Percentiles rank a stretch among this genome's conserved stretches.
phyloP scores from a whole-genome alignment of 2,797 vertebrate species.

The Gallinago nigripennis region DNA sequence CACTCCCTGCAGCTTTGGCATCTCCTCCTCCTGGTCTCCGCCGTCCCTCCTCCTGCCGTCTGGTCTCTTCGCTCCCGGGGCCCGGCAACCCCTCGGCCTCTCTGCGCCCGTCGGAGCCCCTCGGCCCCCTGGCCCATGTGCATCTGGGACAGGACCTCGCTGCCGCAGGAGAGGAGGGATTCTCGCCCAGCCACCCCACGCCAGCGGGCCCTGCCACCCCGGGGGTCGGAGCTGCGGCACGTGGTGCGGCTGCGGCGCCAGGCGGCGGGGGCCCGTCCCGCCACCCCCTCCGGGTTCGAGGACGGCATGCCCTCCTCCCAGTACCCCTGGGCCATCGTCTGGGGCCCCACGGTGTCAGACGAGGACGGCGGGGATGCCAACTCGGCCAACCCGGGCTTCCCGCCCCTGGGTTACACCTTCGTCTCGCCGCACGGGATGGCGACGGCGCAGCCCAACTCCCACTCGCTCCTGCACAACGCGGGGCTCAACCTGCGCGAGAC shows the following conservation, averaged over 20 bases:
- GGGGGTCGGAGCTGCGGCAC: slow-evolving; percentile 35
- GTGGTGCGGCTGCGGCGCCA: slow-evolving; percentile 71
- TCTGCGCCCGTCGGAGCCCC: slow-evolving; percentile 74
- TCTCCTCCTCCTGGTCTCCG: slow-evolving; percentile 70
- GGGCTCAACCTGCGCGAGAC: slow-evolving; percentile 79
- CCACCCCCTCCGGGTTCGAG: slow-evolving; percentile 79
- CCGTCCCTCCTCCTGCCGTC: slow-evolving; percentile 57
- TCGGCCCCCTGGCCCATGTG: slow-evolving; percentile 71
- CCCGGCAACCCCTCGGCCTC: slow-evolving; percentile 68
- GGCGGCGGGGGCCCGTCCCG: slow-evolving; percentile 58
- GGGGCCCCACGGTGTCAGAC: slow-evolving; percentile 81
- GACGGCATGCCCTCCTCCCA: slow-evolving; percentile 81
- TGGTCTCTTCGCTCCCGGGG: slow-evolving; percentile 68
- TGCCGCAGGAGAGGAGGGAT: slow-evolving; percentile 59
- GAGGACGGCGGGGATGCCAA: slow-evolving; percentile 80
- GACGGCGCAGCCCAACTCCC: slow-evolving; percentile 78
- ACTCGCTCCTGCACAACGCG: slow-evolving; percentile 74
- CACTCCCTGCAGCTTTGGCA: slow-evolving; percentile 75
- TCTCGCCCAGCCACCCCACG: slow-evolving; percentile 35
- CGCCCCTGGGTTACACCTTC: slow-evolving; percentile 78
- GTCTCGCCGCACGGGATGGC: slow-evolving; percentile 78
- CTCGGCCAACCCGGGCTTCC: slow-evolving; percentile 79
- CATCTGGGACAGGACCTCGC: slow-evolving; percentile 77
- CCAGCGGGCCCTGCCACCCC: not conserved
- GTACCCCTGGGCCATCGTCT: slow-evolving; percentile 84